phyloP scores from a whole-genome alignment of 2,888 invertebrate species.

The Maniola hyperantus region DNA sequence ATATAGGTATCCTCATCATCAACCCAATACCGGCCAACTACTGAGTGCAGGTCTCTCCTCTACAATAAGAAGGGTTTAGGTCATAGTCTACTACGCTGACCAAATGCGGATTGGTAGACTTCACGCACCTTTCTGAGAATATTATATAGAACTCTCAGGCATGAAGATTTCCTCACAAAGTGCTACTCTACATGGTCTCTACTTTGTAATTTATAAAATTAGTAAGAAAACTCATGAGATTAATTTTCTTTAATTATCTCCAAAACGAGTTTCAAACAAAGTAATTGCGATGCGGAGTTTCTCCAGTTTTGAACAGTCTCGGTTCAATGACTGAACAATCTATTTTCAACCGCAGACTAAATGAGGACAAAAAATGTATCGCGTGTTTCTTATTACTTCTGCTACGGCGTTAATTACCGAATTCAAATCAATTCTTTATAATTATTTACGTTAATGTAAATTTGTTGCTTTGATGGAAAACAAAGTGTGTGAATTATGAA shows the following conservation, averaged over 20 bases:
- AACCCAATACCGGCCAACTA: too few relatives aligned
- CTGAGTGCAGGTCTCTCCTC: too few relatives aligned
- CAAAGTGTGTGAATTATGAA: neutral
- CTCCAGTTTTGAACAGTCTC: constrained; percentile 16
- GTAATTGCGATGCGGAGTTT: constrained; percentile 20
- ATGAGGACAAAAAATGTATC: constrained; percentile 24
- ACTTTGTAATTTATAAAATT: neutral
- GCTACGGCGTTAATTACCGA: constrained; percentile 14
- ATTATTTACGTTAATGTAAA: neutral
- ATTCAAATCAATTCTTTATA: constrained; percentile 18
- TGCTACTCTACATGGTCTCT: too few relatives aligned
- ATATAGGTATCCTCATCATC: too few relatives aligned
- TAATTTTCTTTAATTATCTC: constrained; percentile 22
- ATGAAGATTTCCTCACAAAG: too few relatives aligned
- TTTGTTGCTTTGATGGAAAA: neutral
- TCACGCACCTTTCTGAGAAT: too few relatives aligned
- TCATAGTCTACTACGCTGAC: too few relatives aligned
- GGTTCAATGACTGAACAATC: constrained; percentile 24
- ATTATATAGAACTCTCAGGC: too few relatives aligned
- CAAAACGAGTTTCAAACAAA: constrained; percentile 18
- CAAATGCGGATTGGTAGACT: too few relatives aligned
- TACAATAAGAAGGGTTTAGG: too few relatives aligned
- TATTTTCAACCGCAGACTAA: constrained; percentile 16
- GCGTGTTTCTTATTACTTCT: constrained; percentile 23
- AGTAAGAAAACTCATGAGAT: neutral